Conservation (phyloP, 2,888 invertebrate species). For the Campoletis raptor region DNA sequence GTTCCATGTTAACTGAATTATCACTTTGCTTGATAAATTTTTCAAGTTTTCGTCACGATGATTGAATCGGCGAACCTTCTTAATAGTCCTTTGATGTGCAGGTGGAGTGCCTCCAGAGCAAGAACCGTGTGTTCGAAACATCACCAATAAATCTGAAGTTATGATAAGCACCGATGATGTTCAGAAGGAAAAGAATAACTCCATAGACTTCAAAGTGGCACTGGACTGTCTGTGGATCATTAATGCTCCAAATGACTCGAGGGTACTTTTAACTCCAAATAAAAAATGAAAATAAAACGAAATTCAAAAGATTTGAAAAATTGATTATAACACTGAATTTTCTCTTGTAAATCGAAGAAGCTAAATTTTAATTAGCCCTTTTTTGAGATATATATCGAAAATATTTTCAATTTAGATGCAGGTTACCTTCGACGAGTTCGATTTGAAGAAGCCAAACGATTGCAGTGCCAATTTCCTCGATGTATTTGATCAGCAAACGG, state of each 20-base stretch:
- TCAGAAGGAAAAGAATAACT: conserved; percentile 85
- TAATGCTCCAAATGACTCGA: conserved; percentile 88
- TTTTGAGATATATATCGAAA: conserved; percentile 26
- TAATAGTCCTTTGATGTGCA: conserved; percentile 75
- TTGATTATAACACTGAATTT: not conserved
- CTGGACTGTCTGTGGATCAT: conserved; percentile 92
- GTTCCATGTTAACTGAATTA: not conserved
- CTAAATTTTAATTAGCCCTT: not conserved
- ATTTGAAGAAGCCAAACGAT: conserved; percentile 90
- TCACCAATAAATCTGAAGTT: conserved; percentile 84
- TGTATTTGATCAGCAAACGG: conserved; percentile 88
- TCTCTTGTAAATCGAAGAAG: not conserved
- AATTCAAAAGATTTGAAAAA: not conserved
- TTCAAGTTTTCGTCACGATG: not conserved
- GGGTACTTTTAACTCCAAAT: conserved; percentile 86
- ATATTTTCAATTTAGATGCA: conserved; percentile 87
- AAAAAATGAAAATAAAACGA: not conserved
- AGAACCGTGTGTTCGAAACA: conserved; percentile 87
- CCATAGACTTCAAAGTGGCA: conserved; percentile 86
- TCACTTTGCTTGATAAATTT: not conserved
- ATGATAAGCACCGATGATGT: conserved; percentile 87
- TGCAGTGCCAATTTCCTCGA: conserved; percentile 92
- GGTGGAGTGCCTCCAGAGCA: conserved; percentile 86
- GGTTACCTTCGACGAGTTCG: conserved; percentile 88
- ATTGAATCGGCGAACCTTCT: not conserved